These are phyloP conservation scores for Stigmatopora nigra DNA, from an alignment of 2,113 vertebrate species.

Conservation along the genomic window DNA sequence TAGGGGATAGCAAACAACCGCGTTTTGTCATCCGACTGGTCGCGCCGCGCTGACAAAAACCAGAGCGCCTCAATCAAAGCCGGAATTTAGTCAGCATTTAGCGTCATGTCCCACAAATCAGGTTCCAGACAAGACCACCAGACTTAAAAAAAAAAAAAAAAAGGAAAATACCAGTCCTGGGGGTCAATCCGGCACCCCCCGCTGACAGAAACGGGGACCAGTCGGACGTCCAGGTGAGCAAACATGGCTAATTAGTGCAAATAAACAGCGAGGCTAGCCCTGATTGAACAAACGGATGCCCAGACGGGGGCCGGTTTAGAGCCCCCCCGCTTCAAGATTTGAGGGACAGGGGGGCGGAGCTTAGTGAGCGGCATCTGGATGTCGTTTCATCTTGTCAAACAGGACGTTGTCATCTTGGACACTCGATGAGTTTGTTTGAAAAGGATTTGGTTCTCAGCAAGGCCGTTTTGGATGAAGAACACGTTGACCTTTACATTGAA, in stretches of 20 bases:
- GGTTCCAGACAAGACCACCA: slow-evolving; percentile 10
- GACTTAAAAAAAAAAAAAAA: slow-evolving; percentile 29
- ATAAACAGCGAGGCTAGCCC: slow-evolving; percentile 55
- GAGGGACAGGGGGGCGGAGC: background rate
- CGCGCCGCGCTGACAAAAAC: slow-evolving; percentile 15
- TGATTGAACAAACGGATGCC: slow-evolving; percentile 51
- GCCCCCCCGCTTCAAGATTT: slow-evolving; percentile 57
- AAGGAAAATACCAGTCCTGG: slow-evolving; percentile 44
- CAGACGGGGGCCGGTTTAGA: slow-evolving; percentile 39
- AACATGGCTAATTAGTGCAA: slow-evolving; percentile 66
- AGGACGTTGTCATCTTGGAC: slow-evolving; percentile 4
- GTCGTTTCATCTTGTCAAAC: slow-evolving; percentile 50
- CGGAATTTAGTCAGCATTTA: slow-evolving; percentile 35
- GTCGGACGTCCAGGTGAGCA: slow-evolving; percentile 60
- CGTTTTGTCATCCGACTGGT: background rate
- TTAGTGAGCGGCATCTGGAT: slow-evolving; percentile 32
- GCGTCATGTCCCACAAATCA: slow-evolving; percentile 31
- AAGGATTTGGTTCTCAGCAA: background rate
- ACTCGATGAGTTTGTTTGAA: background rate
- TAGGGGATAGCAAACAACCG: background rate
- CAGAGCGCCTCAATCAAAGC: slow-evolving; percentile 38
- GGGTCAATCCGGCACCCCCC: slow-evolving; percentile 3
- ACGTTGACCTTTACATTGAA: background rate
- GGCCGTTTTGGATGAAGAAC: background rate
- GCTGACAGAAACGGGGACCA: background rate